phyloP scores from a whole-genome alignment of 2,113 vertebrate species.

The Menura novaehollandiae region DNA sequence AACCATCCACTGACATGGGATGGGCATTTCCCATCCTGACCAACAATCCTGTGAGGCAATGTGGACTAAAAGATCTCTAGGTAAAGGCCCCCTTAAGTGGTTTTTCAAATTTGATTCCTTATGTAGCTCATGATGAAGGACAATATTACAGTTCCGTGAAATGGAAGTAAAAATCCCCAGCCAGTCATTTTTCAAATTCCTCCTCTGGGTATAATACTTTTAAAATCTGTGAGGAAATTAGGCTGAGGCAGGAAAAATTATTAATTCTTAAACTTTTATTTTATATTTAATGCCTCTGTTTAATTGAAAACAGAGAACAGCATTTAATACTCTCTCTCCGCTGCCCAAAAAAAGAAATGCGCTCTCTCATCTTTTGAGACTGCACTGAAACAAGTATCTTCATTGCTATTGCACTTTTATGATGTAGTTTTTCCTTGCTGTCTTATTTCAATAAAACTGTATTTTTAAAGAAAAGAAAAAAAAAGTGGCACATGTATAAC shows the following conservation, averaged over 20 bases:
- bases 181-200: background rate
- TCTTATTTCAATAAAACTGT: background rate
- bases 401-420: background rate
- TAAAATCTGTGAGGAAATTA: background rate
- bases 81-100: background rate
- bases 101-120: background rate
- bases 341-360: background rate
- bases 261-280: background rate
- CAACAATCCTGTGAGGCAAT: background rate
- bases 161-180: background rate
- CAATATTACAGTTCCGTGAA: background rate
- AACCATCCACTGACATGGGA: background rate
- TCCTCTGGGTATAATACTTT: background rate
- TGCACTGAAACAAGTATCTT: background rate
- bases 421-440: background rate
- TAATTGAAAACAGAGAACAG: background rate
- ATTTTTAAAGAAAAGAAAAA: background rate
- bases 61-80: background rate
- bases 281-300: slow-evolving; percentile 2
- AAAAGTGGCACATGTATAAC: background rate
- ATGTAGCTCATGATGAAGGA: background rate
- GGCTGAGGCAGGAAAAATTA: background rate
- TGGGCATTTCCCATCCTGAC: fast-evolving
- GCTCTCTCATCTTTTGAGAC: background rate
- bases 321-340: background rate